Conservation (phyloP, 2,797 vertebrate species). For the Acanthiza pusilla region DNA sequence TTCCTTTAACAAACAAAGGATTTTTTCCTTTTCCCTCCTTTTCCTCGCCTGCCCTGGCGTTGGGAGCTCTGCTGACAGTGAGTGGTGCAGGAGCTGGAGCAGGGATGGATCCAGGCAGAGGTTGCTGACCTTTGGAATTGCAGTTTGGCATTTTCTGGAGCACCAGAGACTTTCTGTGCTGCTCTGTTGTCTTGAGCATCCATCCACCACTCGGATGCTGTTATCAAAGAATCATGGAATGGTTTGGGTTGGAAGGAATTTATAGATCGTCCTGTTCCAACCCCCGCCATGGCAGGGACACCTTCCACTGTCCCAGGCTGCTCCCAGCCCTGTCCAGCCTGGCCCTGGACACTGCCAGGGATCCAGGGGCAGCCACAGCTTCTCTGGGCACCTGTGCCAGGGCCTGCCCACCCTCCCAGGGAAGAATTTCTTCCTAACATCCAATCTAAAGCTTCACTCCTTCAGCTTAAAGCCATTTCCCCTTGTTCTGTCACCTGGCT, state of each 20-base stretch:
- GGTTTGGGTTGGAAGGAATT: background rate
- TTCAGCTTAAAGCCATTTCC: background rate
- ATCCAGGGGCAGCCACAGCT: background rate
- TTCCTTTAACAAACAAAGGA: background rate
- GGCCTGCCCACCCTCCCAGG: accelerated
- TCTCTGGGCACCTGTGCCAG: background rate
- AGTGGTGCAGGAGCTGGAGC: background rate
- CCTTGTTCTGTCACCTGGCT: accelerated
- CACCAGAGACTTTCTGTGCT: background rate
- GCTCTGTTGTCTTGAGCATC: accelerated
- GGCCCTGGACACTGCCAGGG: background rate
- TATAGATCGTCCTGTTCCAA: background rate
- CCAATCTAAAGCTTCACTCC: background rate
- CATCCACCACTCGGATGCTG: accelerated
- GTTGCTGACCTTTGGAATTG: background rate
- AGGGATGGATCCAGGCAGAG: background rate
- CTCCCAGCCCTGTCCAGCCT: accelerated
- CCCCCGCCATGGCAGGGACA: background rate
- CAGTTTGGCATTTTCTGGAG: background rate
- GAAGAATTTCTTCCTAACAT: background rate
- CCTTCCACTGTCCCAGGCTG: accelerated
- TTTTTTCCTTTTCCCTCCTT: background rate
- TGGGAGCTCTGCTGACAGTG: background rate
- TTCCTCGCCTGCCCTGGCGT: background rate
- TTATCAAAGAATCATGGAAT: background rate